A percentile compares a stretch with the other conserved stretches of the same genome.
Evolutionary conservation across 2,888 invertebrate species (phyloP).

Genomic region (Altica lythri): DNA sequence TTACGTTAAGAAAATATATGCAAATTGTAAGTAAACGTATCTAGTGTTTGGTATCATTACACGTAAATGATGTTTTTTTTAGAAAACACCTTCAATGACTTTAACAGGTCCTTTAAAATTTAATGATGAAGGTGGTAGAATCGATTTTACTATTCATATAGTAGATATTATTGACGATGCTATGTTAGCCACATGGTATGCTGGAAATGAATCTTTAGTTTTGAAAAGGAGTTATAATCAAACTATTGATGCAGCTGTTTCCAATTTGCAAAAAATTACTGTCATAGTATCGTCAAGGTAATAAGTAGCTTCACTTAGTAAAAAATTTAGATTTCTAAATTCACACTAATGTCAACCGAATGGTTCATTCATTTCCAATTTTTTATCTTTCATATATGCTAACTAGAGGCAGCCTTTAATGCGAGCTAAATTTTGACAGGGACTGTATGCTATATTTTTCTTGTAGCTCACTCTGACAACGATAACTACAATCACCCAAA

Average conservation of each 20-base stretch:
- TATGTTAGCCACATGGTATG: slow-evolving; percentile 61
- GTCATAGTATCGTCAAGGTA: slow-evolving; percentile 65
- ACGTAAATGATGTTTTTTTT: slow-evolving; percentile 24
- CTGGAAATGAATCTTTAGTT: slow-evolving; percentile 40
- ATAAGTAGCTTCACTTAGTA: too few relatives aligned
- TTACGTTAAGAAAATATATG: slow-evolving; percentile 69
- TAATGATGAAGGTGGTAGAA: slow-evolving; percentile 69
- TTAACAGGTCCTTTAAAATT: slow-evolving; percentile 71
- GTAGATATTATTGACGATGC: slow-evolving; percentile 66
- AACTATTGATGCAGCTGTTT: slow-evolving; percentile 53
- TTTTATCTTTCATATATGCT: too few relatives aligned
- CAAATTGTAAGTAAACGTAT: slow-evolving; percentile 59
- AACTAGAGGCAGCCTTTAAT: too few relatives aligned
- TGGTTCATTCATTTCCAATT: too few relatives aligned
- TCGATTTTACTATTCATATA: slow-evolving; percentile 66
- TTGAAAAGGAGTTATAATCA: slow-evolving; percentile 49
- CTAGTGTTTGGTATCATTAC: too few relatives aligned
- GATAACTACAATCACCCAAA: too few relatives aligned
- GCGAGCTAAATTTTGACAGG: too few relatives aligned
- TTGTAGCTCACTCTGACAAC: too few relatives aligned
- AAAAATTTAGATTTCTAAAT: too few relatives aligned
- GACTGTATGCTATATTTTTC: too few relatives aligned
- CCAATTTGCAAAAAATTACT: slow-evolving; percentile 59
- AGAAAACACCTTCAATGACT: slow-evolving; percentile 51
- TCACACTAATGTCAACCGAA: too few relatives aligned